Percentiles rank a stretch among this genome's conserved stretches.
Conservation (phyloP, 2,888 invertebrate species). For the Microctonus hyperodae region DNA sequence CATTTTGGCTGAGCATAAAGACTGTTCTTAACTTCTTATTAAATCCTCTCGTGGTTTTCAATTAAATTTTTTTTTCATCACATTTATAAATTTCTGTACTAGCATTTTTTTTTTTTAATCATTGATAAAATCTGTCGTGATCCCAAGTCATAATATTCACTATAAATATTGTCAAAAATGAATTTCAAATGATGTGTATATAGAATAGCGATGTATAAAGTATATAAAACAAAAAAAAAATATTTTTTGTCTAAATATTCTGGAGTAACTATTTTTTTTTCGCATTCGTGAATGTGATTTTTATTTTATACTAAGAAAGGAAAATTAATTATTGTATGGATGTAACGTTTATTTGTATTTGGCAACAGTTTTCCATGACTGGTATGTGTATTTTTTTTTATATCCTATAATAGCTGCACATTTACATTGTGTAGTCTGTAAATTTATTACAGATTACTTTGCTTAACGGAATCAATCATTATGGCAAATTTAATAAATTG, state of each 20-base stretch:
- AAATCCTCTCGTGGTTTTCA: constrained; percentile 80
- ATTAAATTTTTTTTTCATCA: constrained; percentile 64
- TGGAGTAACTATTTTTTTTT: constrained; percentile 6
- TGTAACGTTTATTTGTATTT: constrained; percentile 25
- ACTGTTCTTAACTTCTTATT: constrained; percentile 80
- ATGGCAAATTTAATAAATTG: neutral
- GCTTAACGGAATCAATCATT: neutral
- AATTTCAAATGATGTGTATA: constrained; percentile 12
- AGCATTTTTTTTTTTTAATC: neutral
- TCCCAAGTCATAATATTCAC: constrained; percentile 3
- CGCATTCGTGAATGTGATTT: neutral
- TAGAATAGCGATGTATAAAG: constrained; percentile 13
- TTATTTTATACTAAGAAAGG: neutral
- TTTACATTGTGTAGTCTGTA: neutral
- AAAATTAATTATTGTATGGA: neutral
- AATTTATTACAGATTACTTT: neutral
- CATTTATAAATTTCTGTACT: neutral
- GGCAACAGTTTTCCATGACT: constrained; percentile 31
- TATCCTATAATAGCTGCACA: neutral
- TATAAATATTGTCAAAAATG: constrained; percentile 10
- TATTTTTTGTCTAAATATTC: constrained; percentile 16
- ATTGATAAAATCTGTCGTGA: neutral
- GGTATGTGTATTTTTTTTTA: constrained; percentile 7
- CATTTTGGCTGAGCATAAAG: constrained; percentile 74
- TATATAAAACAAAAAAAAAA: constrained; percentile 9